phyloP scores from a whole-genome alignment of 2,888 invertebrate genomes.

The Drosophila mayaguana region DNA sequence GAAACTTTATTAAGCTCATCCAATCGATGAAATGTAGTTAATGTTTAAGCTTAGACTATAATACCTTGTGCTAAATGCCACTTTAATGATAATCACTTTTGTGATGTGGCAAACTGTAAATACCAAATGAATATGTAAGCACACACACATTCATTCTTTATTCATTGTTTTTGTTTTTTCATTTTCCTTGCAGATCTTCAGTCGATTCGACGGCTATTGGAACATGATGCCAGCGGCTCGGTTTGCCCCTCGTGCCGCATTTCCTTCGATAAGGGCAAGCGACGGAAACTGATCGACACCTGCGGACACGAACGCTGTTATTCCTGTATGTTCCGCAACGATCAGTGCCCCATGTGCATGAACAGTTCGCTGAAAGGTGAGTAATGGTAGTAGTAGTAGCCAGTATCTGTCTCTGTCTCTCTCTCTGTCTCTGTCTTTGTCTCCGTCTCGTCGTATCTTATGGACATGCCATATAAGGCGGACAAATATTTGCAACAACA shows the following conservation, averaged over 20 bases:
- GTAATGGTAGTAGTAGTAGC: conserved; percentile 40
- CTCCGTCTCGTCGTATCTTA: conserved; percentile 52
- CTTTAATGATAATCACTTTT: conserved; percentile 29
- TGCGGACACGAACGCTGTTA: conserved; percentile 98
- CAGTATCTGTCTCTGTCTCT: not conserved
- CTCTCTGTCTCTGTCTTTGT: not conserved
- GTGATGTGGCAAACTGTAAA: conserved; percentile 27
- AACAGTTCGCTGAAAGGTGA: conserved; percentile 84
- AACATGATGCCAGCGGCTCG: conserved; percentile 90
- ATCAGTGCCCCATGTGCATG: conserved; percentile 94
- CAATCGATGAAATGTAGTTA: not conserved
- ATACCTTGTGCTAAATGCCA: conserved; percentile 16
- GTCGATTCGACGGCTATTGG: conserved; percentile 92
- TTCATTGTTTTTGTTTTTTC: conserved; percentile 1
- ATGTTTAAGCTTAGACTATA: conserved; percentile 5
- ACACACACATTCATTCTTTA: not conserved
- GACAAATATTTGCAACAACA: conserved; percentile 46
- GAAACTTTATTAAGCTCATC: not conserved
- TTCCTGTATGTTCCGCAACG: conserved; percentile 96
- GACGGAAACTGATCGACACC: conserved; percentile 96
- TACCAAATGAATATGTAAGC: conserved; percentile 33
- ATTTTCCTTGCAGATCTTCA: conserved; percentile 90
- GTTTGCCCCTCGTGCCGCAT: conserved; percentile 94
- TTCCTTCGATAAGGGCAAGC: conserved; percentile 98
- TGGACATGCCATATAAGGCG: conserved; percentile 58